A percentile compares a stretch with the other conserved stretches of the same genome.
Conservation (phyloP, 2,888 invertebrate genomes). For the Noctua comes region DNA sequence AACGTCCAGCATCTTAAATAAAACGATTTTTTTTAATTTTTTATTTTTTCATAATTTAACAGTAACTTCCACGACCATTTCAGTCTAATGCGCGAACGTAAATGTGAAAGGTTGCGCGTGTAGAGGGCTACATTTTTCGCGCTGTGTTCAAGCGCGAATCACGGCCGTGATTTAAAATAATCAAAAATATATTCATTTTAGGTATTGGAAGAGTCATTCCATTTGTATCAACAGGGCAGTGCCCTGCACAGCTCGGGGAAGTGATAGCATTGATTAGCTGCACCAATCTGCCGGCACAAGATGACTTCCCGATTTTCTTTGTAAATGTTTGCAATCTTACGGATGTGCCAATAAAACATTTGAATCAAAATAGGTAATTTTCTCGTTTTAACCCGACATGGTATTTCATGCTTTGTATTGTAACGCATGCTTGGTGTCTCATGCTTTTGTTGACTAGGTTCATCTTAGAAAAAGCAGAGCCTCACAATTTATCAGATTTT, state of each 20-base stretch:
- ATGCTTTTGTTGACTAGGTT: neutral
- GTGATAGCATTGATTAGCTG: conserved; percentile 80
- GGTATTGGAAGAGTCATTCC: conserved; percentile 80
- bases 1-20: no score
- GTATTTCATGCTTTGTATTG: no score
- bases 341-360: conserved; percentile 76
- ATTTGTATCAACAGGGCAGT: conserved; percentile 75
- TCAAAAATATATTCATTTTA: conserved; percentile 51
- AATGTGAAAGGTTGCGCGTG: no score
- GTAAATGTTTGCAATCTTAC: conserved; percentile 79
- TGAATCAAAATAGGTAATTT: conserved; percentile 77
- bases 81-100: no score
- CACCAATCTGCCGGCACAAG: conserved; percentile 80
- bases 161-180: neutral
- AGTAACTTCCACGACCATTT: no score
- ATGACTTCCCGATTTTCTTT: conserved; percentile 83
- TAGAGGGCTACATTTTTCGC: no score
- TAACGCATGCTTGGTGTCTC: neutral
- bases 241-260: conserved; percentile 76
- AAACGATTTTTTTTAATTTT: no score
- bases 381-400: no score
- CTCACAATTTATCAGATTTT: neutral
- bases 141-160: no score
- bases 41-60: no score
- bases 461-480: neutral